Evolutionary conservation across 2,797 vertebrate species (phyloP).

Genomic region (Ciconia nigra): DNA sequence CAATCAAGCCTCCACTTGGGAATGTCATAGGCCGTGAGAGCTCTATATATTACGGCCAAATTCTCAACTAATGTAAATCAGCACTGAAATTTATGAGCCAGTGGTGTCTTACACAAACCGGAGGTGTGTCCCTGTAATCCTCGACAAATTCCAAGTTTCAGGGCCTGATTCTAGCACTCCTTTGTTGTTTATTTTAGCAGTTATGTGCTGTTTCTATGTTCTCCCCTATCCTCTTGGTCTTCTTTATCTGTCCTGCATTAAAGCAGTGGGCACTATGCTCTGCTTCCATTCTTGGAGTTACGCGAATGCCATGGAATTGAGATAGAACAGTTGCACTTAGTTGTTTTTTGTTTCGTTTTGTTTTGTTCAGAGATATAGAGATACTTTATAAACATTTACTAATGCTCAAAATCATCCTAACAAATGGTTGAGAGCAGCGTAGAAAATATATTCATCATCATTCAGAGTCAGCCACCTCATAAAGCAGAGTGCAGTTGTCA

Average conservation of each 20-base stretch:
- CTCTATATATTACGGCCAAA: not conserved
- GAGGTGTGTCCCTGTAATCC: not conserved
- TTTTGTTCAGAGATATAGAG: not conserved
- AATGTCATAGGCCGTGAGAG: not conserved
- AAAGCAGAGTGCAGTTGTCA: not conserved
- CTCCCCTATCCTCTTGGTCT: not conserved
- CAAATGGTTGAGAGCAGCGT: not conserved
- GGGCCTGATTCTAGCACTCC: not conserved
- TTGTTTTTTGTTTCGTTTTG: not conserved
- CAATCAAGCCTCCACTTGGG: not conserved
- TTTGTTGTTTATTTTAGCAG: not conserved
- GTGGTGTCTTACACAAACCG: not conserved
- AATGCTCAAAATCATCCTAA: not conserved
- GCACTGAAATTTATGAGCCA: not conserved
- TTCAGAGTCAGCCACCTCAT: not conserved
- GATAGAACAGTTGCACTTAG: not conserved
- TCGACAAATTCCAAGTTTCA: not conserved
- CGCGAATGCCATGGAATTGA: not conserved
- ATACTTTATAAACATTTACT: not conserved
- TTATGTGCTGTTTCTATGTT: not conserved
- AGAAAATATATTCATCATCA: not conserved
- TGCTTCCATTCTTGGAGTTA: not conserved
- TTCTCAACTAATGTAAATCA: not conserved
- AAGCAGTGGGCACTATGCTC: not conserved
- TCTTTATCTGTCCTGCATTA: not conserved